Evolutionary conservation across 2,797 vertebrate genomes (phyloP), one percentile per base, ranked within the genome.

Genomic region (Agapornis canus): DNA sequence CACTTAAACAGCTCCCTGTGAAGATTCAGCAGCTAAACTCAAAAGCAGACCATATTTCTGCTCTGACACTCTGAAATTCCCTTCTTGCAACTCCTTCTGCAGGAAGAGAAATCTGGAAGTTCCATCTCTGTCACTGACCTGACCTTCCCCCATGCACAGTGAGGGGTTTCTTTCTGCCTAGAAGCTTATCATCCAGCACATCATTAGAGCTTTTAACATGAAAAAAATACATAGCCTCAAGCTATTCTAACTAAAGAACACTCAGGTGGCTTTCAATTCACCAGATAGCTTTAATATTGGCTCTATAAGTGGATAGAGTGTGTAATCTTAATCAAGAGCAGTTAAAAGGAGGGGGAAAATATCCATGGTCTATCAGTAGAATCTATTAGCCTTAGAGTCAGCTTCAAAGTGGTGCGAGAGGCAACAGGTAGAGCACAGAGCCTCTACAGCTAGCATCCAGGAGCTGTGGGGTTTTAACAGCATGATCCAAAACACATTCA

Each of bases 161-260:
- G 14, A 91, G 85, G 47, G 69, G 77, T 23, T 96, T 52, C 78
- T 93, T 92, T 95, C 83, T 94, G 90, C 87, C 57, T 77, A 72
- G 57, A 91, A 97, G 90, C 69, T 94, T 90, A 92, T 89, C 88
- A 95, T 90, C 88, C 88, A 81, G 80, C 77, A 90, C 93, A 94
- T 95, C 93, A 89, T 96, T 96, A 96, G 92, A 91, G 92, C 92
- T 95, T 96, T 95, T 91, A 91, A 96, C 89, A 89, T 81, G 88
- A 92, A 92, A 89, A 97, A 89, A 94, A 97, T 94, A 96, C 5
- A 93, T 27, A 56, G 79, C 89, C 86, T 90, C 20, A 45, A 91
- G 88, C 92, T 87, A 86, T 87, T 80, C 88, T 51, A 85, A 65
- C 86, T 80, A 91, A 92, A 96, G 95, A 96, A 96, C 93, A 82